Evolutionary conservation across 2,113 vertebrate genomes (phyloP), one percentile per base, ranked within the genome.

Genomic region (Chrysemys picta): DNA sequence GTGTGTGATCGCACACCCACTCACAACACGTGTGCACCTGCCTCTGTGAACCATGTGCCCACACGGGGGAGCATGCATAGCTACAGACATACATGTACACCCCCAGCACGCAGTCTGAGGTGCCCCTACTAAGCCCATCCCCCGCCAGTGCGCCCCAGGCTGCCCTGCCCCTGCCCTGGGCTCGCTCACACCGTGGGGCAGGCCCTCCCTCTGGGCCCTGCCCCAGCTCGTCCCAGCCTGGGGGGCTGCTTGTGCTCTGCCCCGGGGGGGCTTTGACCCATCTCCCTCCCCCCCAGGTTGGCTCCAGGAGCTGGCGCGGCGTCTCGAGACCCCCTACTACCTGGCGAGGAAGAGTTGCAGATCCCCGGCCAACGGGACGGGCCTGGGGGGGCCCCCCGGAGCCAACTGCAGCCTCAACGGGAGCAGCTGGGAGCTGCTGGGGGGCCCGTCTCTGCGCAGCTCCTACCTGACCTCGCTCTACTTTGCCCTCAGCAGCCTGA

Each of bases 401-500:
- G 96, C 94, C 87, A 98, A 98, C 94, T 96, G 97, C 21, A 97
- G 93, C 80, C 49, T 94, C 91, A 98, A 98, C 2, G 84, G 94
- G 47, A 98, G 97, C 0, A 85, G 88, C 2, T 91, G 96, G 82
- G 97, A 97, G 84, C 96, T 98, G 38, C 92, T 98, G 84, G 98
- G 98, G 4, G 98, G 98, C 38, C 98, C 98, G 0, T 98, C 98
- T 0, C 90, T 97, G 57, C 96, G 97, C 54, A 98, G 98, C 7
- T 96, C 98, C 69, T 98, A 98, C 82, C 98, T 98, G 83, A 98
- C 98, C 79, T 98, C 98, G 52, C 94, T 98, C 72, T 98, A 98
- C 95, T 98, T 98, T 49, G 97, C 98, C 1, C 98, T 98, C 94
- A 98, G 98, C 97, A 98, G 98, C 88, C 94, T 98, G 84, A 98